phyloP scores from a whole-genome alignment of 1,140 invertebrate genomes.

The Microplitis demolitor region DNA sequence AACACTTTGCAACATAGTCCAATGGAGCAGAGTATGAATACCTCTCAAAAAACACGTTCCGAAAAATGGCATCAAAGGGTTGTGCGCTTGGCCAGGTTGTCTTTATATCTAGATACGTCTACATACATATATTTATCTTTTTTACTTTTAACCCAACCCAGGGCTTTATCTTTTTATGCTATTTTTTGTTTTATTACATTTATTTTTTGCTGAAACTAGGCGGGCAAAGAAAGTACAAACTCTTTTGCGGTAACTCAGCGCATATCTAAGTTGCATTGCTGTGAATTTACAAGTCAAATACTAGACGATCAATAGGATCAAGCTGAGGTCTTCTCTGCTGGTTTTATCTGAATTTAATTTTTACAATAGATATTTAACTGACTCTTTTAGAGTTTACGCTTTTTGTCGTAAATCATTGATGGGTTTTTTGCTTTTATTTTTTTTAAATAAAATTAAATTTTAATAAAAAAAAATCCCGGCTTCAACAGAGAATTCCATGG shows the following conservation, averaged over 20 bases:
- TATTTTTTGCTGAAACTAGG: constrained; percentile 3
- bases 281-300: constrained; percentile 28
- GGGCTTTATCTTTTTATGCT: no score
- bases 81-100: background rate
- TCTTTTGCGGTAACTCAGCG: constrained; percentile 13
- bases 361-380: no score
- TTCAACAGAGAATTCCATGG: no score
- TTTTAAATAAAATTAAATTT: no score
- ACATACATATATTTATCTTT: no score
- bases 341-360: no score
- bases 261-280: constrained; percentile 26
- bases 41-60: background rate
- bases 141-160: background rate
- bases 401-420: no score
- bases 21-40: constrained; percentile 1
- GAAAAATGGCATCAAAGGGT: constrained; percentile 6
- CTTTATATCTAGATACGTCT: background rate
- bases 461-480: no score
- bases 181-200: background rate
- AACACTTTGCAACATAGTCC: background rate
- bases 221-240: constrained; percentile 10
- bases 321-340: background rate
- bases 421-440: no score
- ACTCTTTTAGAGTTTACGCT: no score
- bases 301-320: constrained; percentile 16